Evolutionary conservation across 2,113 vertebrate species (phyloP), one percentile per base, ranked within the genome.

Genomic region (Puntigrus tetrazona): DNA sequence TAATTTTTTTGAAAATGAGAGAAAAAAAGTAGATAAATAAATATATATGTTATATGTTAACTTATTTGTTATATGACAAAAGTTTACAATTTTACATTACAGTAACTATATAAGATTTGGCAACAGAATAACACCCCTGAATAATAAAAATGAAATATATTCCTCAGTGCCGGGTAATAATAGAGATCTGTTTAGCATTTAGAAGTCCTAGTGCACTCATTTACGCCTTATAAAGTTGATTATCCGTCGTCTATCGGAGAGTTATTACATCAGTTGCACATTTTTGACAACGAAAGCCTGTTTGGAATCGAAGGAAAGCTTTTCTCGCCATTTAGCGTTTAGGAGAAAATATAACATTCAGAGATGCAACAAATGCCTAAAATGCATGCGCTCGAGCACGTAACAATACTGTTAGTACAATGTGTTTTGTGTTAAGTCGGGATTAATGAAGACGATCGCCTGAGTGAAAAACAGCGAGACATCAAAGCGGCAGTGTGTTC

Each of bases 251-350:
- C 27, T 76, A 50, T 52, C 27, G 5, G 31, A 78, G 0, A 79
- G 43, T 61, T 61, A 13, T 59, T 61, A 61, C 76, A 78, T 78
- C 57, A 63, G 57, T 29, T 79, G 55, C 36, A 43, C 22, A 79
- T 79, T 61, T 78, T 57, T 63, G 36, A 78, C 77, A 63, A 43
- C 29, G 13, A 41, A 78, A 29, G 55, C 5, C 8, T 63, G n/a
- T 9, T 79, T 57, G 18, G 41, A 59, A 25, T 78, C n/a, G 41
- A 41, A 61, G n/a, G 18, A 79, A 41, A 11, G 22, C 9, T 25
- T 79, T 18, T 38, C 61, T 79, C 38, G 31, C 14, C 27, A 29
- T 27, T 61, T 45, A 25, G 25, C 43, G n/a, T 27, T 78, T 41
- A 36, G 3, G 5, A 78, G 31, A n/a, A 18, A 78, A 57, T n/a